phyloP scores from a whole-genome alignment of 1,140 invertebrate genomes.

The Bombus breviceps region DNA sequence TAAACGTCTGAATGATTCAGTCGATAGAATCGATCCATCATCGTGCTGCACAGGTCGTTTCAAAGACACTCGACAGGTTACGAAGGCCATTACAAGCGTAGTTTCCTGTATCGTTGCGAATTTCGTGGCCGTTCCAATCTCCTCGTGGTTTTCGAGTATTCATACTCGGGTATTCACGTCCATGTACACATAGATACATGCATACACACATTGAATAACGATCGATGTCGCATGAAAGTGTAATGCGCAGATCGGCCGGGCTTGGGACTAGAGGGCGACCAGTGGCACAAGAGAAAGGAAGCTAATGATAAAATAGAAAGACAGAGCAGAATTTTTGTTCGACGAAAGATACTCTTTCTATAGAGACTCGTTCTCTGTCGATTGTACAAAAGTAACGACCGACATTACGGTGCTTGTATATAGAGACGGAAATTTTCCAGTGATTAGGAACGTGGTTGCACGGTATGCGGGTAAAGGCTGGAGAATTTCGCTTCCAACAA shows the following conservation, averaged over 20 bases:
- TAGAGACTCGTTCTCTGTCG: background rate
- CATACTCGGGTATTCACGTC: background rate
- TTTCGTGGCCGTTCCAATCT: slow-evolving; percentile 46
- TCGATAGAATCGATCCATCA: background rate
- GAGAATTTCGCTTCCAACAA: background rate
- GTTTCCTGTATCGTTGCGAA: slow-evolving; percentile 27
- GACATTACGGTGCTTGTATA: background rate
- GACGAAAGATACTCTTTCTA: background rate
- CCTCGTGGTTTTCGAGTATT: slow-evolving; percentile 52
- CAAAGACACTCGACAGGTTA: background rate
- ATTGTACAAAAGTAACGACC: background rate
- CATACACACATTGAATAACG: slow-evolving; percentile 45
- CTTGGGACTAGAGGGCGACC: slow-evolving; percentile 50
- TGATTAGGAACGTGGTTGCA: background rate
- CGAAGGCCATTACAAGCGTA: background rate
- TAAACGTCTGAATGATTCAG: background rate
- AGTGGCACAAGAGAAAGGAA: slow-evolving; percentile 38
- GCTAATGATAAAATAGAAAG: background rate
- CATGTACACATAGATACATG: background rate
- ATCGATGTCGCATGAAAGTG: slow-evolving; percentile 68
- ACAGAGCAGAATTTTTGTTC: background rate
- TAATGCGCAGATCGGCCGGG: slow-evolving; percentile 52
- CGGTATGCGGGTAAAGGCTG: background rate
- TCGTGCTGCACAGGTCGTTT: background rate
- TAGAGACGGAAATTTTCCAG: background rate